Conservation (phyloP, 1,140 invertebrate species). For the Pygmarrhopalites habei region DNA sequence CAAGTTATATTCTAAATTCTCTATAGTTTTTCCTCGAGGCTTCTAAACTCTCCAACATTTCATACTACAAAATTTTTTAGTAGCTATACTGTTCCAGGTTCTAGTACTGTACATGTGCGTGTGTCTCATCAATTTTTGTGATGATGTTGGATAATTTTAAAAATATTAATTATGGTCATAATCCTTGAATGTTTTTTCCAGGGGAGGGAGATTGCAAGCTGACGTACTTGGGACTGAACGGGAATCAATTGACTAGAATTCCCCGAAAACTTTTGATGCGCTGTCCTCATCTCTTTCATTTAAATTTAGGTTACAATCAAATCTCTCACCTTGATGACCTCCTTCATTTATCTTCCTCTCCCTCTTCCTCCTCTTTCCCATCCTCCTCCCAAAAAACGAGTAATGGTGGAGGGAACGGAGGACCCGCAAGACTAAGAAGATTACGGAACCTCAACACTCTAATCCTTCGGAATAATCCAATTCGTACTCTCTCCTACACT, state of each 20-base stretch:
- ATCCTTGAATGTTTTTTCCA: constrained; percentile 11
- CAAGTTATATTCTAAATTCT: background rate
- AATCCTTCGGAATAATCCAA: constrained; percentile 72
- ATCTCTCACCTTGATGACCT: constrained; percentile 37
- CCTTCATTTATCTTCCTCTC: constrained; percentile 18
- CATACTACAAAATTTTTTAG: background rate
- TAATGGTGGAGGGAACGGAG: background rate
- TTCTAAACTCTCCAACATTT: background rate
- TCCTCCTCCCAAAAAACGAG: too few species aligned
- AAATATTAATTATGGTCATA: too few species aligned
- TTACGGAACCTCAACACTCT: constrained; percentile 64
- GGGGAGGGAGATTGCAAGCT: constrained; percentile 31
- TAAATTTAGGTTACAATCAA: constrained; percentile 39
- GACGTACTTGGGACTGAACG: constrained; percentile 38
- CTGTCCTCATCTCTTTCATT: constrained; percentile 34
- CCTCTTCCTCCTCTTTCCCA: too few species aligned
- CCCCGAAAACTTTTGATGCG: constrained; percentile 25
- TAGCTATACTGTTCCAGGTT: too few species aligned
- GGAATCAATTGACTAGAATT: constrained; percentile 34
- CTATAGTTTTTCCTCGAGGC: background rate
- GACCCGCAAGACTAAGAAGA: constrained; percentile 6
- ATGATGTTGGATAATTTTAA: too few species aligned
- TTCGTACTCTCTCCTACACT: constrained; percentile 63
- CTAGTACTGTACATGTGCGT: too few species aligned
- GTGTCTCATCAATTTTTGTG: too few species aligned